phyloP scores from a whole-genome alignment of 37 sponge, comb jelly and placozoan genomes.

The Aphrocallistes beatrix region DNA sequence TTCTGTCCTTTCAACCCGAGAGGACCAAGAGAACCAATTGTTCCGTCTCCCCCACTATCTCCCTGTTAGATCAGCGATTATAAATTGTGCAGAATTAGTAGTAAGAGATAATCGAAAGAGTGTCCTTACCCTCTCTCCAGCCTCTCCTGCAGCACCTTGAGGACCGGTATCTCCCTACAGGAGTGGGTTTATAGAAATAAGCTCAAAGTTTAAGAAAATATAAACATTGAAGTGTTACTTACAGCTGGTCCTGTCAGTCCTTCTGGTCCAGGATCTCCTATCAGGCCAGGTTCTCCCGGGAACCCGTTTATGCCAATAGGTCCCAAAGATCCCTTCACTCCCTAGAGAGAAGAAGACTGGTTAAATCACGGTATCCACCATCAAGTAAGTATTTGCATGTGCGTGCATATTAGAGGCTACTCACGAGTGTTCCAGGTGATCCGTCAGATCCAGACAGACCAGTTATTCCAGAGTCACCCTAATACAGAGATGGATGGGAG shows the following conservation, averaged over 20 bases:
- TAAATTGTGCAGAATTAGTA: too few species aligned
- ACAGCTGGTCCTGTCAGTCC: slow-evolving; percentile 17
- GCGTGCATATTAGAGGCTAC: background rate
- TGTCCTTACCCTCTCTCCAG: background rate
- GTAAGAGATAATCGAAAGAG: too few species aligned
- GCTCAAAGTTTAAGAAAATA: background rate
- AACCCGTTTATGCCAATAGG: background rate
- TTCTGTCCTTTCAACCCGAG: background rate
- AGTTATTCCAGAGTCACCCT: background rate
- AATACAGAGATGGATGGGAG: too few species aligned
- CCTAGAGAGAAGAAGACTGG: background rate
- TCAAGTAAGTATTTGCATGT: background rate
- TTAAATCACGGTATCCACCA: background rate
- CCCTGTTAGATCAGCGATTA: background rate
- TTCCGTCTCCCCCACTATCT: slow-evolving; percentile 7
- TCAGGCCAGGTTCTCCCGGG: background rate
- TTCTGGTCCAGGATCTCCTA: slow-evolving; percentile 20
- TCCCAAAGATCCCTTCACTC: background rate
- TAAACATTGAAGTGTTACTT: background rate
- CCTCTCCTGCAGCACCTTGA: slow-evolving; percentile 15
- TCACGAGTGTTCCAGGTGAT: background rate
- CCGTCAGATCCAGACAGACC: background rate
- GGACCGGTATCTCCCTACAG: background rate
- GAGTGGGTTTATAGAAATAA: background rate
- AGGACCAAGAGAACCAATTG: background rate